Evolutionary conservation across 30 jellyfish, hydroid and myxozoan genomes (phyloP).

Genomic region (Sanderia malayensis): DNA sequence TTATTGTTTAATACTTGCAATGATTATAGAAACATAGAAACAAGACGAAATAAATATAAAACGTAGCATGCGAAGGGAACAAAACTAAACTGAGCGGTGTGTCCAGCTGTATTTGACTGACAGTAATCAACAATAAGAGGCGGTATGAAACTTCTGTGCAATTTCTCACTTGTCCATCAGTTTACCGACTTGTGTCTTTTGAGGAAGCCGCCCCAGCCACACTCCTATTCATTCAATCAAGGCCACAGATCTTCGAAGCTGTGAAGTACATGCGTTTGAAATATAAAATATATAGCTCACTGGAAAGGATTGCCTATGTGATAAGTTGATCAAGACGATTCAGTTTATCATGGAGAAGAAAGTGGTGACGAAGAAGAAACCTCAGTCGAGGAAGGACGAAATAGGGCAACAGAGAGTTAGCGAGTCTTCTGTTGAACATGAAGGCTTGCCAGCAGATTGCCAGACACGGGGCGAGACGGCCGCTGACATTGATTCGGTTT

Average conservation of each 20-base stretch:
- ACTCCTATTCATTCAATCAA: slow-evolving; percentile 44
- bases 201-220: slow-evolving; percentile 72
- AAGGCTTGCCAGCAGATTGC: too few species aligned
- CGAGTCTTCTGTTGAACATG: background rate
- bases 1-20: too few species aligned
- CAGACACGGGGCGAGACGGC: slow-evolving; percentile 55
- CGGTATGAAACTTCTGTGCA: slow-evolving; percentile 69
- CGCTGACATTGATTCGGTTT: slow-evolving; percentile 33
- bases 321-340: background rate
- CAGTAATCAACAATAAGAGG: slow-evolving; percentile 70
- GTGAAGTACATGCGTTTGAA: slow-evolving; percentile 32
- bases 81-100: too few species aligned
- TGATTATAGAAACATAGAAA: too few species aligned
- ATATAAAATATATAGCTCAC: slow-evolving; percentile 5
- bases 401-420: slow-evolving; percentile 23
- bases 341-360: slow-evolving; percentile 55
- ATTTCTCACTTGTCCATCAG: slow-evolving; percentile 81
- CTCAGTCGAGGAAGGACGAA: slow-evolving; percentile 50
- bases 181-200: slow-evolving; percentile 21
- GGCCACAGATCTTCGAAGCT: slow-evolving; percentile 62
- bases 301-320: background rate
- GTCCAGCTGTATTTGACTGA: slow-evolving; percentile 69
- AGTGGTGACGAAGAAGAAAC: slow-evolving; percentile 41
- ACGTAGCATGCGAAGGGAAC: too few species aligned
- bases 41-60: too few species aligned